Base-by-base conservation (phyloP, 2,113 vertebrate species). In the Crotalus tigris region DNA sequence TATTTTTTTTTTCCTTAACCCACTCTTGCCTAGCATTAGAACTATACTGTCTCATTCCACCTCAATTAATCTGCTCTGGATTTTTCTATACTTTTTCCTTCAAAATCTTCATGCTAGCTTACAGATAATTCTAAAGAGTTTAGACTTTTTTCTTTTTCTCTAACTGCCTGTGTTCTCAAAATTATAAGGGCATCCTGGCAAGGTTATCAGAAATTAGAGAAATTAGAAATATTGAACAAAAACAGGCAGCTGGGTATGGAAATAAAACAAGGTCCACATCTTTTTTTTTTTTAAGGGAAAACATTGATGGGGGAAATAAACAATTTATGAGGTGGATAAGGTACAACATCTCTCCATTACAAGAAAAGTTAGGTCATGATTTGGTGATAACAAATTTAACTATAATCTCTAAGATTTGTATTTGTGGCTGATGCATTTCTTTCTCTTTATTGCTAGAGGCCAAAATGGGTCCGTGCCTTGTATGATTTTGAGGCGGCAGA, bases 401-500 rank as follows among this genome's bases (percentile, higher is more conserved):
- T 46, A 53, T 92, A 54, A 91, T 26, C 23, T 93, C 59, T 89
- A 59, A 21, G 23, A 64, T 9, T 64, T 85, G 2, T 15, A 21
- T 46, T 23, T 29, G 19, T 93, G 64, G 4, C 39, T 96, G 58
- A 94, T 21, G 19, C 8, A 51, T 94, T 86, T 95, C 51, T 93
- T 0, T 93, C 90, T 92, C 17, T 91, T 19, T 88, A 88, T 33
- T 89, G 10, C 54, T 97, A 98, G 98, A 81, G 96, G 49, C 95
- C 96, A 0, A 96, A 95, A 91, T 98, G 97, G 97, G 99, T 98
- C 93, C 98, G 95, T 94, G 99, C 99, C 0, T 93, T 99, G 59
- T 99, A 99, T 0, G 97, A 99, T 97, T 99, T 99, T 2, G 96
- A 95, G 0, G 99, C 98, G 0, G 91, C 99, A 89, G 99, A 99